Base-by-base conservation (phyloP, 2,888 invertebrate species). In the Ormia ochracea region DNA sequence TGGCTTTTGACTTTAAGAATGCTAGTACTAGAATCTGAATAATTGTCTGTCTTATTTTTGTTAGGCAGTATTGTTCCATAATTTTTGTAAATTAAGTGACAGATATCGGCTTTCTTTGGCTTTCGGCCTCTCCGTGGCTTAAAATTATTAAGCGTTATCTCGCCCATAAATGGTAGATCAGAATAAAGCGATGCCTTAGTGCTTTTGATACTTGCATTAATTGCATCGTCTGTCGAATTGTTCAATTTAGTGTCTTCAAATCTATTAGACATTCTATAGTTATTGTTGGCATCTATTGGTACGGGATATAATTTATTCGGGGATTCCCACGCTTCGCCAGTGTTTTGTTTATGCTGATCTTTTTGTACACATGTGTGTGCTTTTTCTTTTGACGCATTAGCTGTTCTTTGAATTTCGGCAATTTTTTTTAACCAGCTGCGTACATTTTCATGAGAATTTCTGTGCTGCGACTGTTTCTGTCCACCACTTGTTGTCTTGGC, bases 51-150 rank as follows among this genome's bases (percentile, higher is more conserved):
- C n/a, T 69, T 63, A 1, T 33, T 9, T 52, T 56, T 94, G 0
- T 94, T 94, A 0, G 95, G 95, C 59, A 95, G 92, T 12, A 96
- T 95, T 0, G 96, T 96, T 3, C 96, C 96, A 87, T 96, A 96
- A 88, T 96, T 96, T 87, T 96, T 96, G 86, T 96, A 96, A 83
- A 96, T 96, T 48, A 96, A 90, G 86, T 96, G 96, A 83, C 96
- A 96, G 82, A 97, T 97, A 86, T 96, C 96, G 0, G 96, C 96
- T 88, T 97, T 96, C 87, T 96, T 96, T 0, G 96, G 97, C 86
- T 97, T 97, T 17, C 96, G 91, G 0, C 96, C 96, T 79, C 97
- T 91, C 38, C 96, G 90, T 0, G 96, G 96, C 84, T 96, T 95
- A 12, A 94, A 95, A 89, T 96, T 96, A 86, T 96, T 96, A 68